A percentile compares a stretch with the other conserved stretches of the same genome.
phyloP scores from a whole-genome alignment of 92 coral and sea anemone genomes.

The Porites lobata region DNA sequence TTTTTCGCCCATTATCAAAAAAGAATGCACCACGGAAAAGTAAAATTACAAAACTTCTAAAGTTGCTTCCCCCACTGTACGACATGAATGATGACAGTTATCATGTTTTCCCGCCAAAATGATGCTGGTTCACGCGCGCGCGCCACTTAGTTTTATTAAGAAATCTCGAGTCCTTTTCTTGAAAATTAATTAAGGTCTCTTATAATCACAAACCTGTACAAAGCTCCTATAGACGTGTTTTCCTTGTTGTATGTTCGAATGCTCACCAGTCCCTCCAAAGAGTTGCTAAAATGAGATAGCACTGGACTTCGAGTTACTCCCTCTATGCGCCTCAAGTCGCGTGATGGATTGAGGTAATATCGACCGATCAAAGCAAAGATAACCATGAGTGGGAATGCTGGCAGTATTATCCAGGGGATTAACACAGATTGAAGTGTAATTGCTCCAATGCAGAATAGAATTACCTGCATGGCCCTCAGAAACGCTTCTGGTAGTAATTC shows the following conservation, averaged over 20 bases:
- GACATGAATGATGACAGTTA: no score
- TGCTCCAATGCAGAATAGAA: conserved; percentile 39
- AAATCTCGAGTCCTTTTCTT: no score
- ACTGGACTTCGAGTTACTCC: conserved; percentile 40
- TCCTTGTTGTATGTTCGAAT: conserved; percentile 54
- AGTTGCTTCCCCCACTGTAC: no score
- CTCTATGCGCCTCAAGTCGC: conserved; percentile 67
- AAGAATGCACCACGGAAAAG: no score
- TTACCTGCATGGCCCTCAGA: conserved; percentile 21
- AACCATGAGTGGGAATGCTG: conserved; percentile 41
- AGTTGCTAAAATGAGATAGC: conserved; percentile 39
- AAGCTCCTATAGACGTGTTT: conserved; percentile 9
- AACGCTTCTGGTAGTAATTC: conserved; percentile 49
- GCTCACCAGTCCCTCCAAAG: conserved; percentile 53
- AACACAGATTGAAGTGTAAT: conserved; percentile 38
- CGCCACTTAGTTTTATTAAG: no score
- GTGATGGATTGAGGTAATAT: conserved; percentile 52
- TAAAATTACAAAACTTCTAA: no score
- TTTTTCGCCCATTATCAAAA: no score
- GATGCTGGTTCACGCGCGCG: no score
- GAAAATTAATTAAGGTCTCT: neutral
- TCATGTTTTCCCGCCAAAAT: no score
- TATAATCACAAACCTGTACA: conserved; percentile 41
- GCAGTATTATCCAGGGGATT: conserved; percentile 65
- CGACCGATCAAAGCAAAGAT: conserved; percentile 32